Evolutionary conservation across 2,797 vertebrate species (phyloP).

Genomic region (Phaenicophaeus curvirostris): DNA sequence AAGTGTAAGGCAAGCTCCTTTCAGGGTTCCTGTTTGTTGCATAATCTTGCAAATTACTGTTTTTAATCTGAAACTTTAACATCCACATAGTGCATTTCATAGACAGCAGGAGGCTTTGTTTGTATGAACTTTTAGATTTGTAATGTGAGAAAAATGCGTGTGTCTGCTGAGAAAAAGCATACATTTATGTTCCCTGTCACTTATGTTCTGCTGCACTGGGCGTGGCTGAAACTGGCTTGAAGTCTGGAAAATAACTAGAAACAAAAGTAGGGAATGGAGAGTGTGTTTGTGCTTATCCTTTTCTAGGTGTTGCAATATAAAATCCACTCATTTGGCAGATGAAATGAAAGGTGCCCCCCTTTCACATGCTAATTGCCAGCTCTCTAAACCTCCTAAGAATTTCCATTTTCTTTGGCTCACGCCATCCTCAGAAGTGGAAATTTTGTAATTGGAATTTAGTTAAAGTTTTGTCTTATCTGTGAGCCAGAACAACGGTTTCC

Average conservation of each 20-base stretch:
- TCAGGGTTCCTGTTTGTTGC: neutral
- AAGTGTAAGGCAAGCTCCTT: neutral
- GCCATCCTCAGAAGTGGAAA: neutral
- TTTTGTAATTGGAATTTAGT: neutral
- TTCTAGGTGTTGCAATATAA: neutral
- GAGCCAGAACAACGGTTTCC: neutral
- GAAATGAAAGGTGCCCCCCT: neutral
- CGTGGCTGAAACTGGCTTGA: neutral
- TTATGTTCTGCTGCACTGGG: neutral
- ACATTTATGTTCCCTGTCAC: fast-evolving
- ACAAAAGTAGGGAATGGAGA: neutral
- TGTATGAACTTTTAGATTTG: neutral
- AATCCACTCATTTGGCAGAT: neutral
- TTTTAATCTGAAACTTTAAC: constrained; percentile 6
- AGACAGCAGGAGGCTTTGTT: neutral
- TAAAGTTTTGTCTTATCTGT: neutral
- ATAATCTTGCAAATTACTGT: neutral
- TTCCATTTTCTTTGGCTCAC: neutral
- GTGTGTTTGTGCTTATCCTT: neutral
- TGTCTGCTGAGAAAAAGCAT: neutral
- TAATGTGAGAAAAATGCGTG: neutral
- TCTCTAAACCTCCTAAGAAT: neutral
- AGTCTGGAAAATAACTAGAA: neutral
- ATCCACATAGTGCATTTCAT: neutral
- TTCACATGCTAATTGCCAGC: neutral